Percentiles rank a stretch among this genome's conserved stretches.
Conservation (phyloP, 2,113 vertebrate species). For the Megalops atlanticus region DNA sequence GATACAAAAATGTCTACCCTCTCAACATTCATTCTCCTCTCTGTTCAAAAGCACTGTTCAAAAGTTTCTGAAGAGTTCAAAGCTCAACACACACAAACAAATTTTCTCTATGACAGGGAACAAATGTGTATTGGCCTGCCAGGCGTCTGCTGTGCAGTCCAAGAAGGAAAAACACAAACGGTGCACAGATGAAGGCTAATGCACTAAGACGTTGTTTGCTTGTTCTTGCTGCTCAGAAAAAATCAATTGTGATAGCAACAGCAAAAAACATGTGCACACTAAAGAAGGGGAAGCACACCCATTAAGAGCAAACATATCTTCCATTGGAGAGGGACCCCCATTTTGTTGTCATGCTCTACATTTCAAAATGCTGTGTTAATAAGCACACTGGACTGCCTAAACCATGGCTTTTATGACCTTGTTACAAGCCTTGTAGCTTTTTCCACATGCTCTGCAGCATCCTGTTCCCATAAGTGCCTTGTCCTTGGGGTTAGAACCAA, state of each 20-base stretch:
- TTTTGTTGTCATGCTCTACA: no score
- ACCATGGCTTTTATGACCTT: background rate
- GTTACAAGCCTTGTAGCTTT: background rate
- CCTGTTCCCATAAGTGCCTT: no score
- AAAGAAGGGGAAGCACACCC: no score
- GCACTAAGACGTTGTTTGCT: background rate
- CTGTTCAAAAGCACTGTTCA: background rate
- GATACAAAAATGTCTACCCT: background rate
- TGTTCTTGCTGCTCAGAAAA: background rate
- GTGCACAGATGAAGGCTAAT: background rate
- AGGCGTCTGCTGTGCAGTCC: background rate
- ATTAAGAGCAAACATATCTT: no score
- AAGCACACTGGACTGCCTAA: background rate
- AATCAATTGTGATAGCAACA: background rate
- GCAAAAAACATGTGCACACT: no score
- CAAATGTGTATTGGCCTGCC: background rate
- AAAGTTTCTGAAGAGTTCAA: no score
- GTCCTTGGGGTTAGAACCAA: no score
- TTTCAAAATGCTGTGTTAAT: no score
- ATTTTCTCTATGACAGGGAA: background rate
- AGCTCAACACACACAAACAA: background rate
- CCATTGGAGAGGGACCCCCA: no score
- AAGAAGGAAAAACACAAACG: slow-evolving; percentile 15
- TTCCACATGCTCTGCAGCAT: background rate
- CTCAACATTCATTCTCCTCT: background rate